Base-by-base conservation (phyloP, 2,113 vertebrate species). In the Nanger granti region DNA sequence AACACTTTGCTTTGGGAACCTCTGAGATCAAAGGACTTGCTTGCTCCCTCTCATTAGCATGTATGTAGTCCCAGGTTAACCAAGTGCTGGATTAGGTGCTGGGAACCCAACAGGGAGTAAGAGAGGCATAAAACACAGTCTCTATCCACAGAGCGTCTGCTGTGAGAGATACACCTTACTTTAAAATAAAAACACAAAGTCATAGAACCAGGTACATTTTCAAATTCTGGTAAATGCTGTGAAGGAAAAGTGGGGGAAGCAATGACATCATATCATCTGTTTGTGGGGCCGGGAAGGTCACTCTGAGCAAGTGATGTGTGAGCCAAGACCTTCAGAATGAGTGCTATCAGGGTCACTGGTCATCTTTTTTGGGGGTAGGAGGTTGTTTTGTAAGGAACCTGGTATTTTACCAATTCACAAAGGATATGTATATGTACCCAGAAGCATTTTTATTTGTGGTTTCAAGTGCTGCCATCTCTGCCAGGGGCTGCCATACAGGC, bases 191-290 rank as follows among this genome's bases (percentile, higher is more conserved):
- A 15, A 47, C 20, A 49, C 88, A 31, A 69, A 69, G 13, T n/a
- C 8, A 89, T 5, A 91, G 0, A 20, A 87, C 57, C 11, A 73
- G 92, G 60, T 66, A 89, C 44, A 59, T 59, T 62, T 57, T 55
- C 57, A 94, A 87, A 34, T 89, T 79, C 86, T 89, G 83, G 55
- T 84, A 83, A 64, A 87, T 26, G 28, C 85, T 52, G 37, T 34
- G 59, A 26, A 94, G 80, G 54, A 62, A 59, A 73, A n/a, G 28
- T 4, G 14, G 34, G 64, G 86, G 57, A 95, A 49, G 83, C 11
- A 31, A 2, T 37, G 49, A 29, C 52, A 79, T 37, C 9, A 52
- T 49, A 69, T 44, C 41, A 44, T 47, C 44, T 52, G 49, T 49
- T 1, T 31, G 28, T 2, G 47, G n/a, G 6, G 4, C 59, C 0